phyloP scores from a whole-genome alignment of 2,888 invertebrate genomes.

The Pasiphila rectangulata region DNA sequence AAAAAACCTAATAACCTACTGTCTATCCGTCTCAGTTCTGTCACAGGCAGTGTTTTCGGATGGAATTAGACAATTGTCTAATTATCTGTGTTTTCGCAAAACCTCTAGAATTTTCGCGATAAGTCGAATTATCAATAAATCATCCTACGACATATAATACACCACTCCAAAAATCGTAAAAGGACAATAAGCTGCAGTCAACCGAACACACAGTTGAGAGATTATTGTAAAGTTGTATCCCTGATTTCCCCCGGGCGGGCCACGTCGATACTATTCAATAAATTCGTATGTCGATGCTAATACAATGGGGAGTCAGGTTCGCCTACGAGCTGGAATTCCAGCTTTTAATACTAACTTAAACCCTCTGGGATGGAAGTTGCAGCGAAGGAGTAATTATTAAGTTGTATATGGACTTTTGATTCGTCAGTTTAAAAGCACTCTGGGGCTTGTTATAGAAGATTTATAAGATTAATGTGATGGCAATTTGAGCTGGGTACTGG shows the following conservation, averaged over 20 bases:
- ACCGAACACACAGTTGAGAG: neutral
- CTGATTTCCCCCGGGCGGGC: conserved; percentile 16
- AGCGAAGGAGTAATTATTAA: neutral
- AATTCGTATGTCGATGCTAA: conserved; percentile 21
- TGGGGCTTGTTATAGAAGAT: neutral
- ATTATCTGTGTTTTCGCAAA: too few species aligned
- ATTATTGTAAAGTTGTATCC: conserved; percentile 14
- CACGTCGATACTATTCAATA: conserved; percentile 17
- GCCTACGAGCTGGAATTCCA: conserved; percentile 8
- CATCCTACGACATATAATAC: too few species aligned
- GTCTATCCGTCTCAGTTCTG: too few species aligned
- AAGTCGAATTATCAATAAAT: too few species aligned
- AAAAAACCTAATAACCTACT: too few species aligned
- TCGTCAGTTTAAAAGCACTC: neutral
- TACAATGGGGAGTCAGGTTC: conserved; percentile 10
- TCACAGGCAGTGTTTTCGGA: too few species aligned
- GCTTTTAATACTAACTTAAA: conserved; percentile 9
- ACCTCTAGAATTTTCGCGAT: too few species aligned
- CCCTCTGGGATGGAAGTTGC: neutral
- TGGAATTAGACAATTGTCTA: too few species aligned
- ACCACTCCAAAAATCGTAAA: too few species aligned
- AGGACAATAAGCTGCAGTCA: too few species aligned
- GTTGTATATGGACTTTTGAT: neutral
- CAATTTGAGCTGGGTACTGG: too few species aligned
- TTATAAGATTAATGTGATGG: too few species aligned